Conservation (phyloP, 2,888 invertebrate genomes). For the Meghimatium bilineatum region DNA sequence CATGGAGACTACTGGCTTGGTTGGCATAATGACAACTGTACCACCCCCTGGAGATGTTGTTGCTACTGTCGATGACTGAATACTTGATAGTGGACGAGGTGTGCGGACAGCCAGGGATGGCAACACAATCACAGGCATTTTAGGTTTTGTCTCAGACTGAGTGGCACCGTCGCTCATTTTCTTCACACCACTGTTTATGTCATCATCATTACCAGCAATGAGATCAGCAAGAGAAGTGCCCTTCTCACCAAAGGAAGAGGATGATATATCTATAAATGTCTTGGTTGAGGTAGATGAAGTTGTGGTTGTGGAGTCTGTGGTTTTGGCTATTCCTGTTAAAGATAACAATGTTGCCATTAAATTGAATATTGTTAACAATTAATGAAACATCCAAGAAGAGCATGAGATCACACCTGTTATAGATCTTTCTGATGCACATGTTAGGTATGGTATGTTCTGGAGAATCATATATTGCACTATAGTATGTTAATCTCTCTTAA, state of each 20-base stretch:
- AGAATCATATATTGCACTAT: too few relatives aligned
- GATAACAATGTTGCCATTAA: not conserved
- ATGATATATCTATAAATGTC: constrained; percentile 37
- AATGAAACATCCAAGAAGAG: too few relatives aligned
- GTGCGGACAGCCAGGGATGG: constrained; percentile 48
- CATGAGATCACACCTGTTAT: too few relatives aligned
- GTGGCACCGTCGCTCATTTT: constrained; percentile 44
- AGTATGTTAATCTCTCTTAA: too few relatives aligned
- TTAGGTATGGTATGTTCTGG: too few relatives aligned
- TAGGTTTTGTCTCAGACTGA: constrained; percentile 30
- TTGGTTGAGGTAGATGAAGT: constrained; percentile 51
- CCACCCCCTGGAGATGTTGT: constrained; percentile 44
- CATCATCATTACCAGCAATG: constrained; percentile 28
- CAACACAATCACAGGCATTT: constrained; percentile 47
- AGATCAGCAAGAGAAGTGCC: constrained; percentile 39
- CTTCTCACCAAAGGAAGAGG: constrained; percentile 33
- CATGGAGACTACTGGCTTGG: constrained; percentile 49
- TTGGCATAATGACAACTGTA: constrained; percentile 50
- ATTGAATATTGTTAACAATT: too few relatives aligned
- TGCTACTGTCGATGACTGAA: constrained; percentile 41
- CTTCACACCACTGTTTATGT: constrained; percentile 23
- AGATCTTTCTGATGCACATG: too few relatives aligned
- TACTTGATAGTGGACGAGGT: constrained; percentile 35
- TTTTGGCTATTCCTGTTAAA: constrained; percentile 25
- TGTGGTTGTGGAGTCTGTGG: constrained; percentile 45